These are phyloP conservation scores for Lipophrys pholis DNA, from an alignment of 2,113 vertebrate genomes.

Conservation along the genomic window DNA sequence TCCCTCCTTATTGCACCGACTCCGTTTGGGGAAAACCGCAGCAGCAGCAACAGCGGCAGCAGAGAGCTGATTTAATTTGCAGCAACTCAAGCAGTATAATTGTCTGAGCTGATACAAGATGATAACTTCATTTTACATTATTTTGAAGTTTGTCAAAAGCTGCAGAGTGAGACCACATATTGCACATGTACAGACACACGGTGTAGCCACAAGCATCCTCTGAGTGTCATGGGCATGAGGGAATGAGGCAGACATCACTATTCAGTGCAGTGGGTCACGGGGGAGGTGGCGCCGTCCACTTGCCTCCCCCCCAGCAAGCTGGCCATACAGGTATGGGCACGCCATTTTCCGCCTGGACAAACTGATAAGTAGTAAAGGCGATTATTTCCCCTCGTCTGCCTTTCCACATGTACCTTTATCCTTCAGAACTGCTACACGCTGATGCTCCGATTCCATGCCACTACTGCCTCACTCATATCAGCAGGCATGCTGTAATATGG, in stretches of 20 bases:
- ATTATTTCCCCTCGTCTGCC: slow-evolving; percentile 59
- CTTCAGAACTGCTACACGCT: slow-evolving; percentile 51
- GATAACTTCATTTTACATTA: slow-evolving; percentile 16
- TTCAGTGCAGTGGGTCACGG: slow-evolving; percentile 7
- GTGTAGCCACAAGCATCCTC: slow-evolving; percentile 14
- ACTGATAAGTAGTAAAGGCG: slow-evolving; percentile 72
- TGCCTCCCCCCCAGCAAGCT: slow-evolving; percentile 4
- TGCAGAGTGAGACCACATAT: slow-evolving; percentile 2
- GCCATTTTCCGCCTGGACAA: slow-evolving; percentile 65
- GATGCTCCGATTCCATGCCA: slow-evolving; percentile 58
- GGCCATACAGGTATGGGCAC: slow-evolving; percentile 50
- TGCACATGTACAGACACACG: neutral
- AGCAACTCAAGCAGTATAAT: slow-evolving; percentile 49
- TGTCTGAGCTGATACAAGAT: slow-evolving; percentile 51
- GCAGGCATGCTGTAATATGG: slow-evolving; percentile 65
- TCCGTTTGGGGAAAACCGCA: slow-evolving; percentile 17
- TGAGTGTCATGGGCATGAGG: slow-evolving; percentile 8
- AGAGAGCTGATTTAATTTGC: slow-evolving; percentile 52
- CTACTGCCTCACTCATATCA: slow-evolving; percentile 55
- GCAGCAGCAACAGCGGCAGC: slow-evolving; percentile 13
- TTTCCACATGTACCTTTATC: slow-evolving; percentile 63
- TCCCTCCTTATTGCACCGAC: slow-evolving; percentile 21
- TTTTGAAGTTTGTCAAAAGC: slow-evolving; percentile 27
- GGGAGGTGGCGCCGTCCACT: slow-evolving; percentile 21
- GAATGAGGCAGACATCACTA: slow-evolving; percentile 9